phyloP scores from a whole-genome alignment of 2,888 invertebrate species.

The Herminia tarsipennalis region DNA sequence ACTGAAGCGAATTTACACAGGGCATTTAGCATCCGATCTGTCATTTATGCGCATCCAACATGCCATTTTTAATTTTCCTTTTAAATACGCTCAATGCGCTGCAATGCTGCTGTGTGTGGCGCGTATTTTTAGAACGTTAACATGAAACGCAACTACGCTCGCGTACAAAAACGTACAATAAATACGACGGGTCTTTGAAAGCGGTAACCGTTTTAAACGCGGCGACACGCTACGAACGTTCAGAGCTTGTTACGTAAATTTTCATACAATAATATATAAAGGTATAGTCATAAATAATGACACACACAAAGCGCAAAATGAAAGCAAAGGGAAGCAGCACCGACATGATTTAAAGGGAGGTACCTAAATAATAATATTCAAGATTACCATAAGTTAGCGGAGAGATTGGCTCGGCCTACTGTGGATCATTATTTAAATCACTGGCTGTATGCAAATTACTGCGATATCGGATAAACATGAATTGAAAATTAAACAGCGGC shows the following conservation, averaged over 20 bases:
- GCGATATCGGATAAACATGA: conserved; percentile 52
- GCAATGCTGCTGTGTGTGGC: too few relatives aligned
- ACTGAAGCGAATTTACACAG: too few relatives aligned
- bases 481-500: conserved; percentile 51
- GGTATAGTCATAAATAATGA: conserved; percentile 57
- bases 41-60: too few relatives aligned
- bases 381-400: conserved; percentile 65
- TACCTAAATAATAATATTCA: conserved; percentile 57
- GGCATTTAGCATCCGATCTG: too few relatives aligned
- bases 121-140: too few relatives aligned
- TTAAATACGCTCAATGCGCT: too few relatives aligned
- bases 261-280: conserved; percentile 47
- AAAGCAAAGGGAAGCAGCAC: conserved; percentile 47
- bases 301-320: conserved; percentile 55
- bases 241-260: conserved; percentile 44
- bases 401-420: conserved; percentile 52
- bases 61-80: too few relatives aligned
- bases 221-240: conserved; percentile 6
- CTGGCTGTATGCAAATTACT: conserved; percentile 58
- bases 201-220: too few relatives aligned
- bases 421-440: conserved; percentile 65
- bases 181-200: too few relatives aligned
- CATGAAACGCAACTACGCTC: too few relatives aligned
- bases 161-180: too few relatives aligned
- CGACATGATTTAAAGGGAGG: conserved; percentile 51